phyloP scores from a whole-genome alignment of 2,888 invertebrate species.

The Leistus spinibarbis region DNA sequence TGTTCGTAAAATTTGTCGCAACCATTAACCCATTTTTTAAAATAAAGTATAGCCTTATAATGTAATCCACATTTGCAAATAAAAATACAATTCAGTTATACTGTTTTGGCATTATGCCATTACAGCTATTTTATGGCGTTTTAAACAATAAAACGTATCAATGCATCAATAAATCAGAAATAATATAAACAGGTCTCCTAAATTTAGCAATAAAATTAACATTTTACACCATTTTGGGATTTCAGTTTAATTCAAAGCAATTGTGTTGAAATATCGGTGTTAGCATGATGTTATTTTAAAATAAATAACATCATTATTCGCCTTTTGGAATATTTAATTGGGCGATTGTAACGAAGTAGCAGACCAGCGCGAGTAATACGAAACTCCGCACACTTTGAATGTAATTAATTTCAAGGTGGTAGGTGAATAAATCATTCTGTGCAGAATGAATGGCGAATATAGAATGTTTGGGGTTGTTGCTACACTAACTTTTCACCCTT shows the following conservation, averaged over 20 bases:
- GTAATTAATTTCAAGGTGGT: conserved; percentile 34
- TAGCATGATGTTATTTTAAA: neutral
- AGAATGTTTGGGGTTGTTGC: conserved; percentile 2
- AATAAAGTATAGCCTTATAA: neutral
- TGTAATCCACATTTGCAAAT: neutral
- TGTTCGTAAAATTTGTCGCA: neutral
- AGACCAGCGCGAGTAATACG: conserved; percentile 2
- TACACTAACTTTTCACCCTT: conserved; percentile 23
- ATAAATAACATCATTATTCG: neutral
- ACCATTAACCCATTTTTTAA: neutral
- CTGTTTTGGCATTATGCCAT: neutral
- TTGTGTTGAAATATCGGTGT: neutral
- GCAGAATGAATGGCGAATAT: conserved; percentile 14
- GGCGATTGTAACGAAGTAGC: conserved; percentile 12
- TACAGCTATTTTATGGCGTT: neutral
- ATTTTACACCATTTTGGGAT: neutral
- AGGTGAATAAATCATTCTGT: conserved; percentile 33
- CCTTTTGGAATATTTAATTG: conserved; percentile 13
- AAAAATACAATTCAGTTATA: neutral
- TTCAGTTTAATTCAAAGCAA: neutral
- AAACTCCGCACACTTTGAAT: conserved; percentile 28
- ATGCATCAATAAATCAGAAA: neutral
- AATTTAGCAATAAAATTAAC: neutral
- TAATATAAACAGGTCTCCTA: neutral
- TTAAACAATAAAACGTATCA: neutral